Base-by-base conservation (phyloP, 2,888 invertebrate genomes). In the Nebria brevicollis region DNA sequence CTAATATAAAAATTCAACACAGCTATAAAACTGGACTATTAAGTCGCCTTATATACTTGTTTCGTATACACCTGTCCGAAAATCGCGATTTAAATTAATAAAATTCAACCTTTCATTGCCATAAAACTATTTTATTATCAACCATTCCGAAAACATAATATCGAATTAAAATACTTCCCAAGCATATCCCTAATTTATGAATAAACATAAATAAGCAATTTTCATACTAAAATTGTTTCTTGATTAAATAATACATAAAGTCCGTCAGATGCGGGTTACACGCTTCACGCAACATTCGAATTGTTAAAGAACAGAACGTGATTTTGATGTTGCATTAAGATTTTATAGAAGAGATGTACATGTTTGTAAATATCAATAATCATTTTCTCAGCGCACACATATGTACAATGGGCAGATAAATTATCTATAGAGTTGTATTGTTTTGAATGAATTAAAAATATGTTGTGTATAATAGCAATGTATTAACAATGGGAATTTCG, bases 11-110 rank as follows among this genome's bases (percentile, higher is more conserved):
- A 70, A 70, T 70, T 70, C 34, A 70, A 70, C 70, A 26, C 26
- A 70, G 25, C 70, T 13, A 26, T 70, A 70, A 70, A 70, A 70
- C 20, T 70, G 70, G 34, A 70, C 34, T 26, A 25, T 70, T 70
- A 70, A 70, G 70, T 70, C 70, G 70, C 15, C 70, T 70, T 70
- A 70, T 70, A 70, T 11, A 70, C 70, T 70, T 70, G 26, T 34
- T 26, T 26, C 11, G 34, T 25, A 15, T 26, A 70, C 70, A 70
- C 70, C 70, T 70, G 70, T 70, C 70, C 11, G 11, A 70, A 34
- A 34, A 70, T 26, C 34, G 70, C 70, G 26, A 70, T 70, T 70
- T 11, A 70, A 70, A 70, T 70, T 70, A 70, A 70, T 70, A 70
- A 70, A 70, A 70, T 70, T 70, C 13, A 70, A 70, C 70, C 70